Evolutionary conservation across 2,888 invertebrate genomes (phyloP).

Genomic region (Euplagia quadripunctaria): DNA sequence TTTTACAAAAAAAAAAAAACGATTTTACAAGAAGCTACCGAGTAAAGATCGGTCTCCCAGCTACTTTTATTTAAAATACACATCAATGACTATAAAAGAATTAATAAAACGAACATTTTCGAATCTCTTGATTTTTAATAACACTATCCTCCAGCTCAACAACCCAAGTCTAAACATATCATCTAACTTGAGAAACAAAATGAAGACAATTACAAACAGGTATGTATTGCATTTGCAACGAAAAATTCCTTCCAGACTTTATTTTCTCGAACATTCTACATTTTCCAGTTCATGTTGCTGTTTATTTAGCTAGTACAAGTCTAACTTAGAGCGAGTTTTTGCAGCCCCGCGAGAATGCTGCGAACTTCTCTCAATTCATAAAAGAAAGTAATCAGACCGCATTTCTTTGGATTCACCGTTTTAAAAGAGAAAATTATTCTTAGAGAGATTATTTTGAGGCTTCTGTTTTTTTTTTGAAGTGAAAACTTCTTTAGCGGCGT

Average conservation of each 20-base stretch:
- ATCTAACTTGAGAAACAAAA: not conserved
- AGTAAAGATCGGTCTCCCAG: no score
- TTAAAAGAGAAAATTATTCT: constrained; percentile 4
- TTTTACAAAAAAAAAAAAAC: no score
- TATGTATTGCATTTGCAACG: constrained; percentile 8
- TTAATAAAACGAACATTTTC: not conserved
- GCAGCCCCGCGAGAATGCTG: constrained; percentile 24
- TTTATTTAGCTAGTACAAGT: constrained; percentile 38
- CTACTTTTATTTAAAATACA: no score
- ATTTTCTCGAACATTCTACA: constrained; percentile 17
- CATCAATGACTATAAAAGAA: not conserved
- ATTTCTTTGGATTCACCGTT: constrained; percentile 36
- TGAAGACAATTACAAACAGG: not conserved
- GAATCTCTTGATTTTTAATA: not conserved
- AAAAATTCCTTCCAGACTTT: constrained; percentile 14
- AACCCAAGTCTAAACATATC: not conserved
- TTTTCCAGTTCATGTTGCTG: constrained; percentile 29
- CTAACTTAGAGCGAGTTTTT: constrained; percentile 32
- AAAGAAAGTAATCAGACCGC: constrained; percentile 42
- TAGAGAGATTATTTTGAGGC: not conserved
- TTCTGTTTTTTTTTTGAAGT: constrained; percentile 7
- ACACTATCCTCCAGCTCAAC: not conserved
- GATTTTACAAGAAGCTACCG: no score
- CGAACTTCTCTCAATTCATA: constrained; percentile 26
- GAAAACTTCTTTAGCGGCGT: no score